phyloP scores from a whole-genome alignment of 1,140 invertebrate genomes.

The Chrysomallon squamiferum region DNA sequence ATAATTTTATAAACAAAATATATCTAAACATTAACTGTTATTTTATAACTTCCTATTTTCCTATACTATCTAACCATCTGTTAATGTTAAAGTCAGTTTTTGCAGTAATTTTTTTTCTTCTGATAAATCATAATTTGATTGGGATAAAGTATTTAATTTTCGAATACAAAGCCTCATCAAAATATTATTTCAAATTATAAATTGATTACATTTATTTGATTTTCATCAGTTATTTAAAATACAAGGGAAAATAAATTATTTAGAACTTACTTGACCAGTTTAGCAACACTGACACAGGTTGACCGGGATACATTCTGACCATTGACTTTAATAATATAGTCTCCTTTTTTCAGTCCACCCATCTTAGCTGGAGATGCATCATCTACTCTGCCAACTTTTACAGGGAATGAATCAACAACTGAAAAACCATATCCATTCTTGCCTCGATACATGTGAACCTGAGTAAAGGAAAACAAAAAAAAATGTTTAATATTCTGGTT shows the following conservation, averaged over 20 bases:
- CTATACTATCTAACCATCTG: too few relatives aligned
- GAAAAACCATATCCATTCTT: constrained; percentile 80
- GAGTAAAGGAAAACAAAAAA: too few relatives aligned
- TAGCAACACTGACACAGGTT: constrained; percentile 58
- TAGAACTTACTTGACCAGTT: constrained; percentile 61
- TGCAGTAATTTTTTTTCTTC: too few relatives aligned
- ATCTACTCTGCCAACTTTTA: constrained; percentile 87
- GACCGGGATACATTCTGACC: constrained; percentile 72
- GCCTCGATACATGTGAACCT: constrained; percentile 43
- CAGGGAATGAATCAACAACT: constrained; percentile 87
- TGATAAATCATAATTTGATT: too few relatives aligned
- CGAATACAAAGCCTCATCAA: too few relatives aligned
- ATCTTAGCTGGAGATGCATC: constrained; percentile 87
- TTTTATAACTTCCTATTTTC: too few relatives aligned
- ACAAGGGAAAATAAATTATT: too few relatives aligned
- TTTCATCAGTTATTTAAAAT: too few relatives aligned
- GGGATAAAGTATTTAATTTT: too few relatives aligned
- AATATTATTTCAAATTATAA: too few relatives aligned
- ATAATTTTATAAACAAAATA: background rate
- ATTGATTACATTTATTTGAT: too few relatives aligned
- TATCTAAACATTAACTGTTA: background rate
- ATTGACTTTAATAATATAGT: constrained; percentile 90
- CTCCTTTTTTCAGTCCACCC: constrained; percentile 88
- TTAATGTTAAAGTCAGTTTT: too few relatives aligned
- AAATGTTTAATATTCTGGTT: background rate